Conservation (phyloP, 2,113 vertebrate species). For the Nycticorax nycticorax region DNA sequence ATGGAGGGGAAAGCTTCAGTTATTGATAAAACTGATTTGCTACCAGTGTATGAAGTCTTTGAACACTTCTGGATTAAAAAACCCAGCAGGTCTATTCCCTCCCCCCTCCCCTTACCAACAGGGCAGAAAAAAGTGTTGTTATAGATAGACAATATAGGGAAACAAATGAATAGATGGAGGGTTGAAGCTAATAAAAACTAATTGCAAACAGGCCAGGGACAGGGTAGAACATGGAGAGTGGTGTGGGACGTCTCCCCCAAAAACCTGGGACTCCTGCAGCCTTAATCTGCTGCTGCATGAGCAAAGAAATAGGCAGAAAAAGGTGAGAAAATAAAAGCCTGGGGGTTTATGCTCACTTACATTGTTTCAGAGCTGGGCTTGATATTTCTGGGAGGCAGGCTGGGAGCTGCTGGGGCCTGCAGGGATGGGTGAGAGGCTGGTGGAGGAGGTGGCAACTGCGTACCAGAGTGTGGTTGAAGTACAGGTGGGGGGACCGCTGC, state of each 20-base stretch:
- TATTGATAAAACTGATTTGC: neutral
- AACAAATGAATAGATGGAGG: neutral
- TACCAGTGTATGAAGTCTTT: neutral
- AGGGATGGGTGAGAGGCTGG: conserved; percentile 34
- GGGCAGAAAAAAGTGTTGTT: neutral
- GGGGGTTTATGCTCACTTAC: conserved; percentile 37
- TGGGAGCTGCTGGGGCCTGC: conserved; percentile 59
- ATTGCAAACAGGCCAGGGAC: neutral
- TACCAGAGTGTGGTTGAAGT: conserved; percentile 25
- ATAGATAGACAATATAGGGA: neutral
- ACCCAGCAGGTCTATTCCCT: accelerated
- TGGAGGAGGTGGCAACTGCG: conserved; percentile 1
- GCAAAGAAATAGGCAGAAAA: neutral
- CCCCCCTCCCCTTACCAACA: accelerated
- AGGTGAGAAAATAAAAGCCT: neutral
- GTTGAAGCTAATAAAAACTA: neutral
- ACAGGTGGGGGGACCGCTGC: neutral
- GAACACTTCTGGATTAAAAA: neutral
- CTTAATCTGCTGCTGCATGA: neutral
- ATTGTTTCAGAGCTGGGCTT: conserved; percentile 54
- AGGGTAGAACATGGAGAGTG: neutral
- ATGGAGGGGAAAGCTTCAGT: neutral
- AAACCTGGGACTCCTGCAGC: neutral
- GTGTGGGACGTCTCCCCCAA: neutral
- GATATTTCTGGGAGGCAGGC: conserved; percentile 83